A percentile compares a stretch with the other conserved stretches of the same genome.
Evolutionary conservation across 1,140 invertebrate species (phyloP).

Genomic region (honey bee (Apis mellifera)): Amel_HAv3.1 CM009933.2:12611001-12611500

Average conservation of each 20-base stretch:
- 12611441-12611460: constrained; percentile 1
- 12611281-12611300: constrained; percentile 20
- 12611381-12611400: background rate
- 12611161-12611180: constrained; percentile 18
- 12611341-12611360: constrained; percentile 12
- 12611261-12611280: constrained; percentile 48
- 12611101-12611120: background rate
- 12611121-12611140: constrained; percentile 22
- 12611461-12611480: constrained; percentile 27
- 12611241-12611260: constrained; percentile 60
- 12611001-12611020: background rate
- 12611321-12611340: constrained; percentile 29
- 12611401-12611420: background rate
- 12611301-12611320: constrained; percentile 30
- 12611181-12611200: constrained; percentile 24
- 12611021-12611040: constrained; percentile 28
- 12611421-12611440: too few relatives aligned
- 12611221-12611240: constrained; percentile 53
- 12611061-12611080: constrained; percentile 46
- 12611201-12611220: constrained; percentile 38
- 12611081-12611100: constrained; percentile 20
- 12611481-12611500: constrained; percentile 34
- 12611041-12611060: constrained; percentile 17
- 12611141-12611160: constrained; percentile 31
- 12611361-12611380: background rate